Percentiles rank a stretch among this genome's conserved stretches.
Conservation (phyloP, 2,113 vertebrate species). For the Sphaerodactylus townsendi region DNA sequence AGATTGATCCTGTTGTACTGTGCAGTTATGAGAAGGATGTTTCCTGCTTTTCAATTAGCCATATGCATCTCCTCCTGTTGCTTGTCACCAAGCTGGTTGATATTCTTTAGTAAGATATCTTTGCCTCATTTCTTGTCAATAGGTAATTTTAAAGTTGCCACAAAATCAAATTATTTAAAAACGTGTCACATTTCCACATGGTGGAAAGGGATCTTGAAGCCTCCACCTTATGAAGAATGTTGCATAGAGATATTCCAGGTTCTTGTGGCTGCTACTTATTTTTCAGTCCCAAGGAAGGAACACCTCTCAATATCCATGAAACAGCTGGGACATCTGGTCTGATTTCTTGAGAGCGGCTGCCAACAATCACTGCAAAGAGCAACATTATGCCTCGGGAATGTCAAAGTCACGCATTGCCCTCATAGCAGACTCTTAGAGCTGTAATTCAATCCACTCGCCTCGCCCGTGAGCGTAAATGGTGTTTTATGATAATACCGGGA, state of each 20-base stretch:
- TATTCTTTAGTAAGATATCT: not conserved
- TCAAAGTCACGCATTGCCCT: conserved; percentile 4
- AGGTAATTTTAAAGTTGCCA: not conserved
- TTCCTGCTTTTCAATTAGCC: not conserved
- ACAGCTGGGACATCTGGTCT: not conserved
- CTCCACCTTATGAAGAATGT: too few relatives aligned
- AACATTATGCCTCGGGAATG: not conserved
- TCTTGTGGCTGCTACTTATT: not conserved
- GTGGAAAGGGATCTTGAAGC: not conserved
- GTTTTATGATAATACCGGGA: conserved; percentile 7
- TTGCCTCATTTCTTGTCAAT: not conserved
- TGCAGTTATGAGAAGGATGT: not conserved
- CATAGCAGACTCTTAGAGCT: not conserved
- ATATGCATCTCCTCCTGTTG: not conserved
- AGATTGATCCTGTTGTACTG: not conserved
- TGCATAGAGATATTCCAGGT: not conserved
- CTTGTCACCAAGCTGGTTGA: not conserved
- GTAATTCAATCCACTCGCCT: not conserved
- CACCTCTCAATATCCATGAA: not conserved
- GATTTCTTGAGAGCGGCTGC: not conserved
- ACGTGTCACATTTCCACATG: not conserved
- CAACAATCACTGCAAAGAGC: not conserved
- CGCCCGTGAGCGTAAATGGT: not conserved
- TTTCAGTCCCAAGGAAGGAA: not conserved
- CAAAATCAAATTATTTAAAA: not conserved